Evolutionary conservation across 2,113 vertebrate genomes (phyloP).

Genomic region (Sigmodon hispidus): DNA sequence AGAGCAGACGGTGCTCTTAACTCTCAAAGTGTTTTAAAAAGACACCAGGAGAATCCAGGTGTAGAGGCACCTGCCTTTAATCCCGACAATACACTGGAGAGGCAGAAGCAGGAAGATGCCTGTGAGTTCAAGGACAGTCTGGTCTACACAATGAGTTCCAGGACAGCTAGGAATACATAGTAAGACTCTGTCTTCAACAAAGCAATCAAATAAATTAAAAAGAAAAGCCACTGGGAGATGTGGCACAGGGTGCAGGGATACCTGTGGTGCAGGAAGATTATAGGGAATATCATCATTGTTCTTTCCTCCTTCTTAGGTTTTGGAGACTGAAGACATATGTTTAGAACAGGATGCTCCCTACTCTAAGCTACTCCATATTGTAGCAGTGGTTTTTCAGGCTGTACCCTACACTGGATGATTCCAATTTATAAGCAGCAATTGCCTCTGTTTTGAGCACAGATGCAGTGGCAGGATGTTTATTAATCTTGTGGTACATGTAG

Average conservation of each 20-base stretch:
- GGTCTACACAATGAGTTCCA: not conserved
- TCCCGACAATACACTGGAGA: too few species aligned
- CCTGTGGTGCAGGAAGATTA: too few species aligned
- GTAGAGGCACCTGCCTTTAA: not conserved
- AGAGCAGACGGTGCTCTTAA: too few species aligned
- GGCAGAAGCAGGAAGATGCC: not conserved
- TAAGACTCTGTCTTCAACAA: not conserved
- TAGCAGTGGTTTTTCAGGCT: not conserved
- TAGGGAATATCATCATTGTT: rapidly evolving
- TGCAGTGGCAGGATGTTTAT: not conserved
- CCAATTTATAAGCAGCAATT: not conserved
- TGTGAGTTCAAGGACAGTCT: not conserved
- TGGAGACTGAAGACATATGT: not conserved
- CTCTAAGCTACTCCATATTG: not conserved
- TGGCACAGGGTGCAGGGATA: not conserved
- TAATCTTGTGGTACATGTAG: not conserved
- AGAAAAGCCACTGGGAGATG: not conserved
- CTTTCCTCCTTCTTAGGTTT: too few species aligned
- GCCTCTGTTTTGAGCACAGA: not conserved
- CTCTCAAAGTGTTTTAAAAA: not conserved
- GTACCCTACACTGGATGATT: not conserved
- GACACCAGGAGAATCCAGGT: not conserved
- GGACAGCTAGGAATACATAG: not conserved
- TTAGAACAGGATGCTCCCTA: not conserved
- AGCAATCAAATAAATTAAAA: not conserved